Percentiles rank a stretch among this genome's conserved stretches.
phyloP scores from a whole-genome alignment of 1,140 invertebrate species.

The Drosophila dunni region DNA sequence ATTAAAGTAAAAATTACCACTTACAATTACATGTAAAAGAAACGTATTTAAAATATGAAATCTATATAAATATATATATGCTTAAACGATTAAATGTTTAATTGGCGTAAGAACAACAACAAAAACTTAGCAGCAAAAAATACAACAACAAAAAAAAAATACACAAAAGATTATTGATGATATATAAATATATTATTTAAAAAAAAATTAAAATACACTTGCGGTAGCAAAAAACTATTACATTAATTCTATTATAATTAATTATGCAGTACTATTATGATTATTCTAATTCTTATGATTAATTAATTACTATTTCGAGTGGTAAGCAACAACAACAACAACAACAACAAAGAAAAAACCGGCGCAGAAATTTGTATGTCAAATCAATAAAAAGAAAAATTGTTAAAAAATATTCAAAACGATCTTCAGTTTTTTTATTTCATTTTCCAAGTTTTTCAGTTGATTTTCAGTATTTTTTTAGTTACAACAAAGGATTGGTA shows the following conservation, averaged over 20 bases:
- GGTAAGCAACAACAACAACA: conserved; percentile 65
- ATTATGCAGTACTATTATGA: conserved; percentile 80
- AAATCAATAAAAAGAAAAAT: conserved; percentile 79
- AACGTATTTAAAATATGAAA: conserved; percentile 68
- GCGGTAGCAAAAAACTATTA: conserved; percentile 82
- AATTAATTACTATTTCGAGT: conserved; percentile 77
- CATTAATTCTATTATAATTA: conserved; percentile 74
- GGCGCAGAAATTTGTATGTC: conserved; percentile 81
- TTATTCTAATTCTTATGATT: conserved; percentile 73
- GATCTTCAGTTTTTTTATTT: conserved; percentile 59
- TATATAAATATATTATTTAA: conserved; percentile 74
- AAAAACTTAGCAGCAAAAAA: conserved; percentile 57
- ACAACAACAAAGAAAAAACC: conserved; percentile 59
- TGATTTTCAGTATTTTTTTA: conserved; percentile 36
- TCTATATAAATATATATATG: conserved; percentile 44
- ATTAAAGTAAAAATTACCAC: conserved; percentile 52
- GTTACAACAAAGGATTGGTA: conserved; percentile 15
- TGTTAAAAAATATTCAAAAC: conserved; percentile 66
- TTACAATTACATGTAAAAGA: conserved; percentile 36
- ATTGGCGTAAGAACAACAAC: conserved; percentile 67
- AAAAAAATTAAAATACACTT: conserved; percentile 61
- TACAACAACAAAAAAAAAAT: conserved; percentile 28
- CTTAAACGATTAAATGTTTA: conserved; percentile 72
- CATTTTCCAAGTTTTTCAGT: conserved; percentile 37
- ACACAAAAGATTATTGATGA: conserved; percentile 51